Base-by-base conservation (phyloP, 2,888 invertebrate species). In the Perithous albicinctus region DNA sequence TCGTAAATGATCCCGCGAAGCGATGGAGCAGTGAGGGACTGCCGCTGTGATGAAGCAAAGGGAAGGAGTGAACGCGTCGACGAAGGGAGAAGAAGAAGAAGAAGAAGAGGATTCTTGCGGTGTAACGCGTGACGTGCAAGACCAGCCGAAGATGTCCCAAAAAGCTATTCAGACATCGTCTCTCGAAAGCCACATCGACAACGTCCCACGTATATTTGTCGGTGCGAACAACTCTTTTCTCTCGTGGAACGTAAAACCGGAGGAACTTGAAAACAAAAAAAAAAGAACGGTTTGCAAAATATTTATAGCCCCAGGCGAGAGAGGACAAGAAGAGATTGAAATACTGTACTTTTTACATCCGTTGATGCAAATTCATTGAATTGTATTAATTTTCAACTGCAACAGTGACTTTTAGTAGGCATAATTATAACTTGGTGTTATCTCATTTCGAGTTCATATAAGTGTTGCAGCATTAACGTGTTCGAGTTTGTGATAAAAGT, bases 261-360 rank as follows among this genome's bases (percentile, higher is more conserved):
- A 43, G 51, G 43, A 29, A 59, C 8, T 59, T 32, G 20, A 15
- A 29, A 46, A 38, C 7, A 61, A 41, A 23, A 23, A 32, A 48
- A 15, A 61, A 1, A 54, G 66, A n/a, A 70, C 54, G 15, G 38
- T 35, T 63, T 43, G 26, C 73, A 66, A 80, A 80, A 80, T 82
- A 80, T 84, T 82, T 84, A 82, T 80, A 80, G 77, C 38, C 10
- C 56, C 10, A 35, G n/a, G 15, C 26, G 51, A 46, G 63, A 46
- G 70, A 73, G 69, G 80, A 70, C 76, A 74, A 80, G 78, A 74
- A 61, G 54, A 48, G 76, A 64, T 59, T 32, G 8, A 32, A 2
- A 59, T 54, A 29, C n/a, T 32, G 0, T 7, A 1, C 7, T 35
- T 18, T 8, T 15, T 32, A 15, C 8, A 18, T 3, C 8, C 15